phyloP scores from a whole-genome alignment of 2,797 vertebrate species.

The Meda fulgida region DNA sequence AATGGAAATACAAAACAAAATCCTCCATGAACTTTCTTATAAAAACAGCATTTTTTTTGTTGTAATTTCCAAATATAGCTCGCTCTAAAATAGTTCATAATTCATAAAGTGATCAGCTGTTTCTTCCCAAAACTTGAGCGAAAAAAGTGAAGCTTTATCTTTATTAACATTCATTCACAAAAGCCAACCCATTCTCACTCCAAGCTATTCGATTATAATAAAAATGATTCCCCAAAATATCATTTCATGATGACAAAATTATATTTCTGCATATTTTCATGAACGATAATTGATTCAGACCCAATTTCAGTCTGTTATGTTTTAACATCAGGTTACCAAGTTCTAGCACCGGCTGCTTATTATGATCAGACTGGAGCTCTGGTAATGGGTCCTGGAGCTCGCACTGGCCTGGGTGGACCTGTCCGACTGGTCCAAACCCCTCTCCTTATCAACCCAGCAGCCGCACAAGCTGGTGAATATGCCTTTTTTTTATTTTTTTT shows the following conservation, averaged over 20 bases:
- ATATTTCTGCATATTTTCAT: not conserved
- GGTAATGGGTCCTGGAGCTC: conserved; percentile 93
- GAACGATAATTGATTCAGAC: not conserved
- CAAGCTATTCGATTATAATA: not conserved
- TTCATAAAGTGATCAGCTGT: not conserved
- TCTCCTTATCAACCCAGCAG: conserved; percentile 94
- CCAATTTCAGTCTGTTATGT: not conserved
- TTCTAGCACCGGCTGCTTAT: conserved; percentile 94
- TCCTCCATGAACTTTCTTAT: not conserved
- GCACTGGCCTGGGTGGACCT: conserved; percentile 90
- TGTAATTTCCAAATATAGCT: not conserved
- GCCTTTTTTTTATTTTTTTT: not conserved
- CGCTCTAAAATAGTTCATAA: not conserved
- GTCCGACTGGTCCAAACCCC: conserved; percentile 94
- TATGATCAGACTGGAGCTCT: conserved; percentile 96
- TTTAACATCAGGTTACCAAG: conserved; percentile 87
- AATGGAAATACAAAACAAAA: not conserved
- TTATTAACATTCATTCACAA: not conserved
- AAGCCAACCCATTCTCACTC: not conserved
- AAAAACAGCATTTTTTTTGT: not conserved
- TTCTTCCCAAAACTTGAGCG: not conserved
- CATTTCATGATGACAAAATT: not conserved
- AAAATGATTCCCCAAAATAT: not conserved
- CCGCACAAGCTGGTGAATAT: conserved; percentile 91
- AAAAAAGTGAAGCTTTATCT: not conserved